Base-by-base conservation (phyloP, 2,888 invertebrate genomes). In the Erpobdella octoculata region DNA sequence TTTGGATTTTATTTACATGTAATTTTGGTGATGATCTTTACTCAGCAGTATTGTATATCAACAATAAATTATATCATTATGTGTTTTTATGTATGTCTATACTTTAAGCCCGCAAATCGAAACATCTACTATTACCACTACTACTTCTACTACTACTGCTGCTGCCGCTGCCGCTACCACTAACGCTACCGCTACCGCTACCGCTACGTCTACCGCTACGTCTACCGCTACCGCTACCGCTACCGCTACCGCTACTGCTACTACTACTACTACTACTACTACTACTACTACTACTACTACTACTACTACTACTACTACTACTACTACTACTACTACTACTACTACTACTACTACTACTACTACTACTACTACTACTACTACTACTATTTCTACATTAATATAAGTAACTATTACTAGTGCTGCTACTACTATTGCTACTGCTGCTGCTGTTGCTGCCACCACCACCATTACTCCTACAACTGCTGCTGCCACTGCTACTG, bases 281-380 rank as follows among this genome's bases (percentile, higher is more conserved):
- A 58, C 58, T 58, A 58, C 58, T 58, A 58, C 58, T 58, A 58
- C 58, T 58, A 58, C 58, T 58, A 58, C 58, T 58, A 58, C 58
- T 58, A 58, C 58, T 58, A 58, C 58, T 58, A 58, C 58, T 58
- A 58, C 58, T 58, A 58, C 58, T 18, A 58, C 58, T 58, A 58
- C 58, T 58, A 58, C 58, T 58, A 58, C 58, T 58, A 58, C 58
- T 58, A 58, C 58, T 58, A 58, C 58, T 58, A 58, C 58, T 58
- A 58, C 58, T 58, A 58, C 58, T 58, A 58, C 58, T 58, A 58
- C n/a, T 58, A 58, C 58, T 58, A 58, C 58, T 58, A 58, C 58
- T 58, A 58, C 58, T 58, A 58, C 58, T 58, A 58, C 58, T 58
- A 58, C 58, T 58, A 58, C 58, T 58, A 58, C 58, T 58, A 58